Base-by-base conservation (phyloP, 2,797 vertebrate genomes). In the Dryobates pubescens region DNA sequence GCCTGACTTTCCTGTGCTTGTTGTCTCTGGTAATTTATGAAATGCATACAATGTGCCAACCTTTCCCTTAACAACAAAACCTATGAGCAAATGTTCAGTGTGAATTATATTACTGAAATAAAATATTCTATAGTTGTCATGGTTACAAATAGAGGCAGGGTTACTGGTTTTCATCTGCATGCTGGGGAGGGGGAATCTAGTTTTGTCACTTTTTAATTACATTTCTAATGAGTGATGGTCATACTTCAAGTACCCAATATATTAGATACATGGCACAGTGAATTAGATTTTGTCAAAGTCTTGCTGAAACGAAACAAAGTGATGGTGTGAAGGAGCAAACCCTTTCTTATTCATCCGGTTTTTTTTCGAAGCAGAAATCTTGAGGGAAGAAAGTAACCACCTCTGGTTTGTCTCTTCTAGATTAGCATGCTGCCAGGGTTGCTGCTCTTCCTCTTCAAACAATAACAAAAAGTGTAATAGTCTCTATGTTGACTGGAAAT, bases 41-140 rank as follows among this genome's bases (percentile, higher is more conserved):
- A 94, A 93, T 90, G 84, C 10, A 22, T 87, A 81, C 56, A 51
- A 69, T 88, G 74, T 96, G 92, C 87, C 87, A 93, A 91, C 91
- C 95, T 89, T 95, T 90, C 80, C 83, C 92, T 95, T 95, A 93
- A 97, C 95, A 96, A 95, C 95, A 96, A 93, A 96, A 96, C 93
- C 92, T 94, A 61, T 81, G 95, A 97, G 94, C 87, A 96, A 96
- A 91, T 76, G 89, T 96, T 97, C 92, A 69, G 82, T 79, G 91
- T 93, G 94, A 95, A 96, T 97, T 97, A 95, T 96, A 97, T 95
- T 96, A 94, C 96, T 30, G 94, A 97, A 98, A 97, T 97, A 97
- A 97, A 98, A 97, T 97, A 98, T 96, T 97, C 95, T 98, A 97
- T 98, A 96, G 97, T 98, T 97, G 97, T 97, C 97, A 97, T 98